Percentiles rank a stretch among this genome's conserved stretches.
Evolutionary conservation across 2,797 vertebrate species (phyloP).

Genomic region (Pangasius macronema): DNA sequence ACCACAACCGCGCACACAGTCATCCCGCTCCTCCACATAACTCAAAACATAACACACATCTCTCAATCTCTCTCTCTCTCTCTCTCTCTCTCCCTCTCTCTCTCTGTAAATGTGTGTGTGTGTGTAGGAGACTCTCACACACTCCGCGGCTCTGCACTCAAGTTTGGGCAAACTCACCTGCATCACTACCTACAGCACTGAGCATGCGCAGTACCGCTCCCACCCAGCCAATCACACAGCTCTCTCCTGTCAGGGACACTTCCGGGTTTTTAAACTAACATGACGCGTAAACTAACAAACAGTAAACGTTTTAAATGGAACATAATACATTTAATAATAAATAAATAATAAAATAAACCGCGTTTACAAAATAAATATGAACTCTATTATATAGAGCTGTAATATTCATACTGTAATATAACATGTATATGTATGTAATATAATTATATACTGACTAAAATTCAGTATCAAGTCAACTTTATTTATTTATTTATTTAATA

Average conservation of each 20-base stretch:
- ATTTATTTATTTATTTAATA: too few relatives aligned
- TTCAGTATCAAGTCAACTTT: too few relatives aligned
- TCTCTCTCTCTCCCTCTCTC: too few relatives aligned
- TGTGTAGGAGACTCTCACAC: background rate
- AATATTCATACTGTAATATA: too few relatives aligned
- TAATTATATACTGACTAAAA: too few relatives aligned
- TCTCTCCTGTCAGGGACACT: background rate
- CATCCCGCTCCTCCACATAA: background rate
- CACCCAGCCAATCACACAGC: background rate
- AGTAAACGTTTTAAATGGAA: background rate
- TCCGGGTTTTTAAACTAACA: background rate
- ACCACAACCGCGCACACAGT: background rate
- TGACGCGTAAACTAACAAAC: background rate
- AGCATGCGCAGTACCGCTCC: background rate
- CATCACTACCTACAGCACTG: background rate
- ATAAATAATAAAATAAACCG: background rate
- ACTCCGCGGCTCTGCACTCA: background rate
- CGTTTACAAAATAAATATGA: background rate
- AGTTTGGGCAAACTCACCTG: background rate
- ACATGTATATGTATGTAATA: too few relatives aligned
- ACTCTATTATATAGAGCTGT: too few relatives aligned
- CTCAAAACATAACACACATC: background rate
- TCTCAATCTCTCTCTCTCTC: too few relatives aligned
- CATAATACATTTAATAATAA: background rate
- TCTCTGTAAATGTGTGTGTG: background rate